Evolutionary conservation across 2,797 vertebrate species (phyloP).

Genomic region (Botia almorhae): DNA sequence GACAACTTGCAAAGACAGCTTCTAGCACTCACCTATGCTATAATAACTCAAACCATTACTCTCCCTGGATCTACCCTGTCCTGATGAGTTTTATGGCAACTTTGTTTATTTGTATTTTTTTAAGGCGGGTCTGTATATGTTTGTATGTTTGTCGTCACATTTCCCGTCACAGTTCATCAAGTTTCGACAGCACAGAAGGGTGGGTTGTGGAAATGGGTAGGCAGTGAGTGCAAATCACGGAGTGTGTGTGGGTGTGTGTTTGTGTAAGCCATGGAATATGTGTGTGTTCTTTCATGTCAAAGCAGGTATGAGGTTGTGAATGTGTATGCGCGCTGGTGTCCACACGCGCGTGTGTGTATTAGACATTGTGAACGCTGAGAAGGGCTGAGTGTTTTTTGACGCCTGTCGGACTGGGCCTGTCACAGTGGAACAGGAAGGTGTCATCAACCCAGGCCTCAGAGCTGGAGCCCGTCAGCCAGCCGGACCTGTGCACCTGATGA

Average conservation of each 20-base stretch:
- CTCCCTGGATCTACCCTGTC: conserved; percentile 51
- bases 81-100: conserved; percentile 45
- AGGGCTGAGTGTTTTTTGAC: conserved; percentile 76
- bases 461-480: conserved; percentile 63
- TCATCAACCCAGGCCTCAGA: conserved; percentile 72
- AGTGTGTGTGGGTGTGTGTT: conserved; percentile 36
- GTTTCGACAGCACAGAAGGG: conserved; percentile 30
- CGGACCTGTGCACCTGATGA: conserved; percentile 74
- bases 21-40: conserved; percentile 52
- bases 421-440: conserved; percentile 75
- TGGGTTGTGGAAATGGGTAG: conserved; percentile 23
- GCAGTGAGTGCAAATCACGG: conserved; percentile 27
- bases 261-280: conserved; percentile 37
- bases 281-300: conserved; percentile 48
- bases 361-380: conserved; percentile 63
- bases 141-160: conserved; percentile 49
- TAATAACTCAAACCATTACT: conserved; percentile 56
- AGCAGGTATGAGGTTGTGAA: conserved; percentile 46
- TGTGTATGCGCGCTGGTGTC: conserved; percentile 44
- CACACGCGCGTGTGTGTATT: conserved; percentile 55
- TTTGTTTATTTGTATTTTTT: conserved; percentile 38
- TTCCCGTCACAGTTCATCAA: conserved; percentile 47
- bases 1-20: conserved; percentile 56
- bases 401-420: conserved; percentile 74
- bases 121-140: conserved; percentile 21